These are phyloP conservation scores for Phyto melanocephala DNA, from an alignment of 2,888 invertebrate species.

Conservation along the genomic window DNA sequence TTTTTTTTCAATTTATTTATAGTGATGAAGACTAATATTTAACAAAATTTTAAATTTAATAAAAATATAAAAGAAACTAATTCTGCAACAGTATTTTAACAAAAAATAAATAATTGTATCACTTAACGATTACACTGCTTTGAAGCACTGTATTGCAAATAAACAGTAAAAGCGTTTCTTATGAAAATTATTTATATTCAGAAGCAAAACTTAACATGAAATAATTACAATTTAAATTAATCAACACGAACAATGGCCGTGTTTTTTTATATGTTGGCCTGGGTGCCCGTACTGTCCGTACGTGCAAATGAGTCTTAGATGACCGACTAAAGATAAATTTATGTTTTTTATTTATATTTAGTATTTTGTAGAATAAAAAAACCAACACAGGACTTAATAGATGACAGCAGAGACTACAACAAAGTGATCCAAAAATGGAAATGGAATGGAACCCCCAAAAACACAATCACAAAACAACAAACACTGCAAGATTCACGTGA, in stretches of 20 bases:
- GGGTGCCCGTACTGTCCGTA: neutral
- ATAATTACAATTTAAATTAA: constrained; percentile 74
- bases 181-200: constrained; percentile 63
- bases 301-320: constrained; percentile 37
- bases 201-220: constrained; percentile 67
- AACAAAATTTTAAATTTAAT: no score
- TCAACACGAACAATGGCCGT: constrained; percentile 65
- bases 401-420: constrained; percentile 5
- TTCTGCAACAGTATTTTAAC: no score
- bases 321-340: constrained; percentile 50
- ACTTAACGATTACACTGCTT: neutral
- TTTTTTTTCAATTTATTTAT: no score
- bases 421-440: neutral
- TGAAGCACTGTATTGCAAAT: neutral
- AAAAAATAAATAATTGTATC: no score
- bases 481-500: constrained; percentile 49
- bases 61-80: no score
- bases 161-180: constrained; percentile 65
- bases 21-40: no score
- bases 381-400: constrained; percentile 14
- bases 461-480: constrained; percentile 6
- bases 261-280: constrained; percentile 6
- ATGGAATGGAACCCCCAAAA: neutral
- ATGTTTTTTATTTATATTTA: neutral
- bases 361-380: constrained; percentile 17